Evolutionary conservation across 2,113 vertebrate genomes (phyloP).

Genomic region (Pygoscelis adeliae): DNA sequence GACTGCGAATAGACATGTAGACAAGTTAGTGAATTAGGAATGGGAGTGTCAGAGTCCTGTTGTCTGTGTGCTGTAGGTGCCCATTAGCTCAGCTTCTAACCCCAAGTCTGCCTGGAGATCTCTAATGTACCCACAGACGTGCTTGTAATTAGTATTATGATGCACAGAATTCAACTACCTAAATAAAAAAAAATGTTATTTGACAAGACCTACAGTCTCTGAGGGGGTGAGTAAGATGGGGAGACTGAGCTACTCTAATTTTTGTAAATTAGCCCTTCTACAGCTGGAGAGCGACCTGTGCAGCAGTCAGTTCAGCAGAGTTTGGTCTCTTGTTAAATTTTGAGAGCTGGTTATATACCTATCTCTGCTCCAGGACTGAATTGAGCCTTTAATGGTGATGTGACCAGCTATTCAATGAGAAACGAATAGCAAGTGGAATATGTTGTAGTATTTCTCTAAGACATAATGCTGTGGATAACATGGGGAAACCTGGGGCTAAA

Average conservation of each 20-base stretch:
- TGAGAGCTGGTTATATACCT: not conserved
- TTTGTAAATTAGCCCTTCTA: not conserved
- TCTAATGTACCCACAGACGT: not conserved
- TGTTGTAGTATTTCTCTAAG: not conserved
- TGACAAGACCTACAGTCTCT: not conserved
- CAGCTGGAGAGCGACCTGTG: not conserved
- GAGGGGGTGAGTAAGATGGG: not conserved
- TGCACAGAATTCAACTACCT: not conserved
- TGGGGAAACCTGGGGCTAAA: not conserved
- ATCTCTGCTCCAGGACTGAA: not conserved
- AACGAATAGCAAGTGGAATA: not conserved
- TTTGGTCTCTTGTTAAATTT: not conserved
- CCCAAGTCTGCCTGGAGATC: not conserved
- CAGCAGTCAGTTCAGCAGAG: not conserved
- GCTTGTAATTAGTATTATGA: not conserved
- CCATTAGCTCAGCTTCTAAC: not conserved
- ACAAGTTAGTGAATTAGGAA: not conserved
- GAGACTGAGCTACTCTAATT: not conserved
- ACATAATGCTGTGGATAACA: not conserved
- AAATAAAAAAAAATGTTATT: not conserved
- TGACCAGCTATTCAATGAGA: not conserved
- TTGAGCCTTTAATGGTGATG: not conserved
- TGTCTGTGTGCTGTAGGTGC: not conserved
- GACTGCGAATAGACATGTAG: not conserved
- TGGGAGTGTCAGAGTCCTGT: not conserved